phyloP scores from a whole-genome alignment of 2,797 vertebrate genomes.

The Kryptopterus vitreolus region DNA sequence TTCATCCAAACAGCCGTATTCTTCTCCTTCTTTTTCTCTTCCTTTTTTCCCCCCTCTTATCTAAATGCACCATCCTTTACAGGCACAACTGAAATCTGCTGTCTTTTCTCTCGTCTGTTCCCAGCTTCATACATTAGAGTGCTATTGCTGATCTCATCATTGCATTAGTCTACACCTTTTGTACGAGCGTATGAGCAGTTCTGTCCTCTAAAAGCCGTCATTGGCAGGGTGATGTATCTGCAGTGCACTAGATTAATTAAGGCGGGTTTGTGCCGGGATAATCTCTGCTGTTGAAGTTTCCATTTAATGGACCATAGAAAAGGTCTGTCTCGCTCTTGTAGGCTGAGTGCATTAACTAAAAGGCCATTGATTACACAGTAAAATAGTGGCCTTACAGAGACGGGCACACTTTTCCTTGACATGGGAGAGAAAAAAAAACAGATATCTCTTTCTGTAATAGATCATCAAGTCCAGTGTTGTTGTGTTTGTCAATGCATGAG shows the following conservation, averaged over 20 bases:
- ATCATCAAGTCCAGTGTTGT: slow-evolving; percentile 35
- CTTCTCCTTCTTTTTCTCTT: slow-evolving; percentile 40
- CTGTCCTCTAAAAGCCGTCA: slow-evolving; percentile 48
- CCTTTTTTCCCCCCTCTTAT: slow-evolving; percentile 44
- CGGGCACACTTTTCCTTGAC: slow-evolving; percentile 43
- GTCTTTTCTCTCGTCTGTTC: slow-evolving; percentile 43
- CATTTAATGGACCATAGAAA: slow-evolving; percentile 47
- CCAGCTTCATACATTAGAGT: slow-evolving; percentile 48
- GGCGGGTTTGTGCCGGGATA: slow-evolving; percentile 44
- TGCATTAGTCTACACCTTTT: slow-evolving; percentile 53
- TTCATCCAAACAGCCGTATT: slow-evolving; percentile 45
- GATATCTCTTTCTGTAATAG: slow-evolving; percentile 45
- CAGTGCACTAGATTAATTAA: slow-evolving; percentile 48
- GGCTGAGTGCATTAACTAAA: slow-evolving; percentile 52
- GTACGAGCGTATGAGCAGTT: slow-evolving; percentile 37
- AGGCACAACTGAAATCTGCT: slow-evolving; percentile 51
- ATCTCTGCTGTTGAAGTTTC: slow-evolving; percentile 43
- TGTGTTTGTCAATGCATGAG: slow-evolving; percentile 41
- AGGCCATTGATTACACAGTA: slow-evolving; percentile 51
- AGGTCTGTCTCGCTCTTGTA: slow-evolving; percentile 40
- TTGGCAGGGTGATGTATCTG: slow-evolving; percentile 40
- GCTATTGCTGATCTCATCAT: slow-evolving; percentile 44
- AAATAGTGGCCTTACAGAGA: slow-evolving; percentile 47
- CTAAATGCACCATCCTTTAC: slow-evolving; percentile 46
- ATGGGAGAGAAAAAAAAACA: slow-evolving; percentile 43